Base-by-base conservation (phyloP, 1,140 invertebrate species). In the Leptinotarsa undecemlineata region DNA sequence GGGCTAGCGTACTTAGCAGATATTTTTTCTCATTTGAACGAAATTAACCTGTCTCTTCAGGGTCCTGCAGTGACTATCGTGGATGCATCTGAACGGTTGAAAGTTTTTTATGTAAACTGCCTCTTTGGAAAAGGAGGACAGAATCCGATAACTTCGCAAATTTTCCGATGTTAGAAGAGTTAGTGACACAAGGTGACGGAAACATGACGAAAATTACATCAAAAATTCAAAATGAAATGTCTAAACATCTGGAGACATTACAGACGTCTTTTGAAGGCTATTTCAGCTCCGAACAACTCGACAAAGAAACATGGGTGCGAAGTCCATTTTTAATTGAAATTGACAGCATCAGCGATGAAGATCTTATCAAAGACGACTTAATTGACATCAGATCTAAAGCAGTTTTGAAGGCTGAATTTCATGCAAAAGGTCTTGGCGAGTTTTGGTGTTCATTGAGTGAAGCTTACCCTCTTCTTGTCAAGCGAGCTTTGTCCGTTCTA, bases 1-100 rank as follows among this genome's bases (percentile, higher is more conserved):
- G 61, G 20, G 48, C 72, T 73, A 19, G 61, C 60, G 19, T 73
- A 73, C 72, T 67, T 73, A 66, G 23, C 72, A 19, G 64, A 73
- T 67, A 67, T 73, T 19, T 73, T 73, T 73, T 17, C 23, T 51
- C 72, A 66, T 42, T 66, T 73, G 48, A 73, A 73, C 26, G 72
- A 73, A 57, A 17, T 73, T 33, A 73, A 73, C 26, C 26, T 64
- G 20, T 15, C 19, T 73, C 72, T 73, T 73, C 61, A 73, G 23
- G 72, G 72, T 73, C 23, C 23, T 42, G 26, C 72, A 47, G 63
- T 66, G 23, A 73, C 72, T 26, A 48, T 73, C 26, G 61, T 66
- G 26, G 47, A 73, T 47, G 20, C 19, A 26, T 57, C 15, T 20
- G 42, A 71, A 57, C 19, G 48, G 48, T 57, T 71, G 42, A 57